Base-by-base conservation (phyloP, 1,140 invertebrate species). In the Drosophila ficusphila region DNA sequence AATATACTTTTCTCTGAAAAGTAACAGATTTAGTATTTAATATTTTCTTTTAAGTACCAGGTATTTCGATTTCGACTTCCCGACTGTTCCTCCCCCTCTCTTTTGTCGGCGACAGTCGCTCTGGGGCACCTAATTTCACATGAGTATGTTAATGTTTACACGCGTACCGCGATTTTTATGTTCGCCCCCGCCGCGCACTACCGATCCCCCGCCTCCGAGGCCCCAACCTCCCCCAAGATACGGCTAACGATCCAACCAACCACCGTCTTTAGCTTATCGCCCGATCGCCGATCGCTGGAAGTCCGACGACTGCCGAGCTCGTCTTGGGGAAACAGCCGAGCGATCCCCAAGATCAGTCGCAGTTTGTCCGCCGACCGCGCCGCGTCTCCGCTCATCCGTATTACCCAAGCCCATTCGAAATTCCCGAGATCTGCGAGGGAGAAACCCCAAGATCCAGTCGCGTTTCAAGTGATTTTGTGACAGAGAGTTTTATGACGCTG, bases 61-160 rank as follows among this genome's bases (percentile, higher is more conserved):
- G 48, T 38, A 54, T 25, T 2, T 6, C 0, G 18, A 4, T 11
- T 18, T 58, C 56, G 49, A 12, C 6, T 16, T 7, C 27, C 3
- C 9, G 2, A 1, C 12, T 7, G 1, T 19, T 19, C 8, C 2
- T 44, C 21, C 7, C 2, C 16, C 16, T 39, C 23, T 38, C 14
- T 29, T 46, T 61, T 46, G 38, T 34, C 53, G 38, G 19, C 42
- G 29, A 46, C 52, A 57, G 52, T 54, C 60, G 41, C 52, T 73
- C 53, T 39, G 57, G 79, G 62, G 74, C 56, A 70, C 42, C 74
- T 70, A 82, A 89, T 76, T 88, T 88, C 82, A 88, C 82, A 88
- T 82, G 82, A 82, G 78, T 78, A 88, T 88, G 82, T 88, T 88
- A 88, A 88, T 88, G 83, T 88, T 88, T 88, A 88, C 82, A 88